Percentiles rank a stretch among this genome's conserved stretches.
Evolutionary conservation across 2,797 vertebrate species (phyloP).

Genomic region (Helarctos malayanus): DNA sequence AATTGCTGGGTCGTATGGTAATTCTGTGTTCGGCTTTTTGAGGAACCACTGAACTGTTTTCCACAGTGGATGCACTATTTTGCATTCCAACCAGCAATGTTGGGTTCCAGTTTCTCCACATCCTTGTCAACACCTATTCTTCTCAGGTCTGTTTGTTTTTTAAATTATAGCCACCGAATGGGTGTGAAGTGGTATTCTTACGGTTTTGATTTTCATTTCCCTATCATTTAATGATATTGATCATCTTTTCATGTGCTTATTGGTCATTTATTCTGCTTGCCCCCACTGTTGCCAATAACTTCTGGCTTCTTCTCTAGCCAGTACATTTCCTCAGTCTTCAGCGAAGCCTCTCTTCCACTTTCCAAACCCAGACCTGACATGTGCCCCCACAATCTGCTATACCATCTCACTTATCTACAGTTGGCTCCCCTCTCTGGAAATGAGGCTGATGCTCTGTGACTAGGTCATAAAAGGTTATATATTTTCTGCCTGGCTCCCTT

Average conservation of each 20-base stretch:
- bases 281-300: neutral
- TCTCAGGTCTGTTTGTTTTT: neutral
- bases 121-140: neutral
- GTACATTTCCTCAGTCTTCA: neutral
- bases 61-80: neutral
- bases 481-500: neutral
- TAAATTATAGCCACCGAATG: neutral
- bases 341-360: neutral
- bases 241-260: neutral
- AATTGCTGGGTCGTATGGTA: neutral
- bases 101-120: neutral
- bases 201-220: neutral
- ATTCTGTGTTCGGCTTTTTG: neutral
- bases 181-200: neutral
- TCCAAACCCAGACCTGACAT: neutral
- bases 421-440: neutral
- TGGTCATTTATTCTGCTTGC: neutral
- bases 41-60: neutral
- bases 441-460: neutral
- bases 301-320: neutral
- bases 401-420: neutral
- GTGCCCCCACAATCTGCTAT: neutral
- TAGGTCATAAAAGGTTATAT: neutral
- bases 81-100: neutral
- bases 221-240: neutral